These are phyloP conservation scores for Aurelia aurita complex sp. Pacific DNA, from an alignment of 30 jellyfish, hydroid and myxozoan species.

Conservation along the genomic window DNA sequence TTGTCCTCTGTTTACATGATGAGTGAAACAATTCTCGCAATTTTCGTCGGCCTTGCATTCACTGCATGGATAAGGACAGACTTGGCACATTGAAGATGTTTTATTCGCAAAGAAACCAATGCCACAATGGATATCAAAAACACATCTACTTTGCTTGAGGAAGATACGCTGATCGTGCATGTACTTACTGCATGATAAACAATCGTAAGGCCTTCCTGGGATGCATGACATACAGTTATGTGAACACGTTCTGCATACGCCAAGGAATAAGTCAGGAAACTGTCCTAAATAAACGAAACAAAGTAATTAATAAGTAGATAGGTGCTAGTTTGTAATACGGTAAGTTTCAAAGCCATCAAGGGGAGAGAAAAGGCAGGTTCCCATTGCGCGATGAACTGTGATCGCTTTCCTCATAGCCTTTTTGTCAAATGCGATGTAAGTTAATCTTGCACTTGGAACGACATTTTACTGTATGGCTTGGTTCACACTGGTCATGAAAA, in stretches of 20 bases:
- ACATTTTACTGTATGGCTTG: too few relatives aligned
- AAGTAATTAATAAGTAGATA: too few relatives aligned
- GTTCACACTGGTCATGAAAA: too few relatives aligned
- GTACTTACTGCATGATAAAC: conserved; percentile 63
- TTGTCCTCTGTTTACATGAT: conserved; percentile 46
- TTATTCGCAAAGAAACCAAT: conserved; percentile 73
- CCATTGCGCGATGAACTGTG: too few relatives aligned
- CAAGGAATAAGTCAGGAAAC: conserved; percentile 63
- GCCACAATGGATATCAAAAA: conserved; percentile 70
- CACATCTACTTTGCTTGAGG: conserved; percentile 80
- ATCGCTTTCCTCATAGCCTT: too few relatives aligned
- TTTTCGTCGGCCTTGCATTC: conserved; percentile 66
- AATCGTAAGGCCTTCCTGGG: conserved; percentile 77
- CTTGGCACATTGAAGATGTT: conserved; percentile 75
- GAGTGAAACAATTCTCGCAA: conserved; percentile 76
- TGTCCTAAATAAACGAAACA: conserved; percentile 33
- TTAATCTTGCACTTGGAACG: too few relatives aligned
- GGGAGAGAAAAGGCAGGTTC: too few relatives aligned
- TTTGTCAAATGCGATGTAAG: too few relatives aligned
- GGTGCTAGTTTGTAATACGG: too few relatives aligned
- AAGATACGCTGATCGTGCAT: conserved; percentile 23
- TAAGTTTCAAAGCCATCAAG: too few relatives aligned
- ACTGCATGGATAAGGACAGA: conserved; percentile 86
- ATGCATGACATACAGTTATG: conserved; percentile 75
- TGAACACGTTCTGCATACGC: conserved; percentile 76